A percentile compares a stretch with the other conserved stretches of the same genome.
These are phyloP conservation scores for Lycocorax pyrrhopterus DNA, from an alignment of 2,113 vertebrate species.

Conservation along the genomic window DNA sequence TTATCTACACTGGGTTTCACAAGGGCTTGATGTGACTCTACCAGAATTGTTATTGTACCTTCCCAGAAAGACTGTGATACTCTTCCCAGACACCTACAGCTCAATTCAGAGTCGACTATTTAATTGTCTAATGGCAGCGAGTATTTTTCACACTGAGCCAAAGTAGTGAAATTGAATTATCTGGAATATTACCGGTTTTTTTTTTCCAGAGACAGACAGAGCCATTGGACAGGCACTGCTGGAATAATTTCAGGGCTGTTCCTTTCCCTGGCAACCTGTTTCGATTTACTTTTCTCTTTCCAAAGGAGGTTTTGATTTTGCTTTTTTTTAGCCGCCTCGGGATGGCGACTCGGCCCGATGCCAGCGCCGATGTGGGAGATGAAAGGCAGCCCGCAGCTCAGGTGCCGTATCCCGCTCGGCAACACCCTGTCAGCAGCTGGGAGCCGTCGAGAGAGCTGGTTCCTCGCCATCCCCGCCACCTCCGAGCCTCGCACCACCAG, in stretches of 20 bases:
- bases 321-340: not conserved
- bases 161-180: not conserved
- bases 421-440: not conserved
- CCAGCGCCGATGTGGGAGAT: fast-evolving
- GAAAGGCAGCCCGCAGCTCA: not conserved
- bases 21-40: not conserved
- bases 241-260: not conserved
- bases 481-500: too few species aligned
- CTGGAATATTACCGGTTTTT: not conserved
- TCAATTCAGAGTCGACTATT: not conserved
- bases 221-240: not conserved
- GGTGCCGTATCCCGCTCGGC: fast-evolving
- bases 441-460: not conserved
- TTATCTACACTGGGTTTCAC: slow-evolving; percentile 30
- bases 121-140: not conserved
- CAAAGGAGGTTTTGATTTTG: not conserved
- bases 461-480: not conserved
- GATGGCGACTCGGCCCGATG: not conserved
- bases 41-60: slow-evolving; percentile 15
- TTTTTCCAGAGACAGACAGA: not conserved
- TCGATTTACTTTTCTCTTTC: not conserved
- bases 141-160: not conserved
- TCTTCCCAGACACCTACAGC: not conserved
- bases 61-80: slow-evolving; percentile 35
- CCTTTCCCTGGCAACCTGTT: not conserved